Base-by-base conservation (phyloP, 2,888 invertebrate genomes). In the Plagiodera versicolora region DNA sequence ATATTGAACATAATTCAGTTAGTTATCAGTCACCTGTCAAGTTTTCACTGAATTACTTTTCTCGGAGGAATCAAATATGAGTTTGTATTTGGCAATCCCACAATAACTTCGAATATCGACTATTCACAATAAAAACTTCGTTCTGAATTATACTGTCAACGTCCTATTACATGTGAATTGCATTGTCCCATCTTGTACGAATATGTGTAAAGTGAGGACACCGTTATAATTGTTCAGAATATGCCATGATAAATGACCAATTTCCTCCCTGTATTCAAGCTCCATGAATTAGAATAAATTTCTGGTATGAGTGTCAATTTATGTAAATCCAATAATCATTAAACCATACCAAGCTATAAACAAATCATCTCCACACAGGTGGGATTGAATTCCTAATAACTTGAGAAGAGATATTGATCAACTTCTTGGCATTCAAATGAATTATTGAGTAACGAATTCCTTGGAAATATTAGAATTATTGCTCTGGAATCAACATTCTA, bases 281-380 rank as follows among this genome's bases (percentile, higher is more conserved):
- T 24, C 6, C 45, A 53, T 53, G 53, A 53, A 53, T 53, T 24
- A 9, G 44, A 53, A 24, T 53, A 19, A 14, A 53, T 45, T 53
- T 53, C 53, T 44, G 35, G 20, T 28, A 24, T 20, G 6, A 20
- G 53, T 20, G 53, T 53, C 53, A 53, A 53, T 53, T 53, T 53
- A 53, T 53, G 53, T 44, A 53, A 44, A 53, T 53, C 44, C 44
- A 45, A 53, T 53, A 53, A 53, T 44, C 44, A 53, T 53, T 44
- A 44, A 52, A 52, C 52, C 24, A 44, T 44, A 44, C 16, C 44
- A 9, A 45, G 53, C 8, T 17, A 44, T 53, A 53, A 45, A 53
- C 44, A 53, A 44, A 53, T 44, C 28, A 19, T 44, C 44, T n/a
- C 14, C 10, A 11, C 17, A 28, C 24, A 53, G 11, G 44, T 24